Evolutionary conservation across 2,113 vertebrate species (phyloP), one percentile per base, ranked within the genome.

Genomic region (Calyptommatus sinebrachiatus): DNA sequence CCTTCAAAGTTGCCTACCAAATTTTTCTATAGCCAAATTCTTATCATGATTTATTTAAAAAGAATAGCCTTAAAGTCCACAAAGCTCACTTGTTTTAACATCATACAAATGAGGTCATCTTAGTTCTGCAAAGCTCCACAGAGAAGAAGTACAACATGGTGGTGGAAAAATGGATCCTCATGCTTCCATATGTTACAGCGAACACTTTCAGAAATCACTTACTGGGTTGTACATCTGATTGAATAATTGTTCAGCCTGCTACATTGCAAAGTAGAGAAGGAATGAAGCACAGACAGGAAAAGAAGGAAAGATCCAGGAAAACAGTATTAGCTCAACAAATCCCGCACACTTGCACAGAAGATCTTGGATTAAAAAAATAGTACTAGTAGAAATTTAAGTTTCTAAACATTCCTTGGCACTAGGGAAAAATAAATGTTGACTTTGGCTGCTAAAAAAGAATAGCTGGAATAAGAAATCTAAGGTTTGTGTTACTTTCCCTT

Each of bases 221-320:
- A 99, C 98, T 96, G 97, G 97, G 91, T 96, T 98, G 96, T 98
- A 99, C 97, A 98, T 97, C 96, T 99, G 98, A 99, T 97, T 99
- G 97, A 99, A 99, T 94, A 99, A 98, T 95, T 99, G 98, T 94
- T 99, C 98, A 95, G 98, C 98, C 96, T 99, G 98, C 98, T 99
- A 98, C 95, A 97, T 96, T 95, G 96, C 95, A 96, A 97, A 97
- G 94, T 91, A 93, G 93, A 93, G 88, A 91, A 85, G 92, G 92
- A 94, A 92, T 92, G 93, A 94, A 93, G 92, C 94, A 94, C 89
- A 95, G 91, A 94, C 89, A 94, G 82, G 92, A 92, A 94, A 92
- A 94, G 91, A 95, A 94, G 94, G 93, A 96, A 94, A 95, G 91
- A 96, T 94, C 91, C 95, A 93, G 95, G 95, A 96, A 96, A 96